A percentile compares a stretch with the other conserved stretches of the same genome.
Conservation (phyloP, 1,140 invertebrate species). For the Drosophila navojoa region DNA sequence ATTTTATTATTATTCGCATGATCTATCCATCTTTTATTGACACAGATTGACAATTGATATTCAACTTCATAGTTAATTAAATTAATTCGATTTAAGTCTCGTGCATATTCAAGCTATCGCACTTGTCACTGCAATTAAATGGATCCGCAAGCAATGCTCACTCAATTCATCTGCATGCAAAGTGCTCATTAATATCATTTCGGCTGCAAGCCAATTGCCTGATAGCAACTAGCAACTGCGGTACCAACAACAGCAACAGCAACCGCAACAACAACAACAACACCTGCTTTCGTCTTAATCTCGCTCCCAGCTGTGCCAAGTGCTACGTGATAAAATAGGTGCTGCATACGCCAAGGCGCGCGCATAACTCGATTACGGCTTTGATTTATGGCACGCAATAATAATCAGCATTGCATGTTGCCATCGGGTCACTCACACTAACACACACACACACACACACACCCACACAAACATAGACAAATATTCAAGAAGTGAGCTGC, state of each 20-base stretch:
- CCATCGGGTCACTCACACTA: constrained; percentile 11
- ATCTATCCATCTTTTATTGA: too few species aligned
- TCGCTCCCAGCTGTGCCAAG: not conserved
- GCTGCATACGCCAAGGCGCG: constrained; percentile 63
- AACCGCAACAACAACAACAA: not conserved
- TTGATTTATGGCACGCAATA: constrained; percentile 79
- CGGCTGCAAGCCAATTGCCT: constrained; percentile 1
- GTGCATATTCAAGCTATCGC: not conserved
- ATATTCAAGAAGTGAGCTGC: constrained; percentile 12
- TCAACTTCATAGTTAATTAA: too few species aligned
- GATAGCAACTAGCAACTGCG: not conserved
- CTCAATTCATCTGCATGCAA: constrained; percentile 63
- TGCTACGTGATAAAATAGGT: constrained; percentile 45
- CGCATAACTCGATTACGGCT: constrained; percentile 69
- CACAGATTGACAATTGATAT: too few species aligned
- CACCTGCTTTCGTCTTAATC: not conserved
- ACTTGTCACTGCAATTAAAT: not conserved
- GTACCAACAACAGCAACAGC: not conserved
- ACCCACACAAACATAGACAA: not conserved
- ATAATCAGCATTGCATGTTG: constrained; percentile 75
- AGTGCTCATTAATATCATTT: constrained; percentile 69
- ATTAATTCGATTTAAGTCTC: not conserved
- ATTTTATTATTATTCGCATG: too few species aligned
- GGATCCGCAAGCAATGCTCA: constrained; percentile 22
- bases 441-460: not conserved